phyloP scores from a whole-genome alignment of 2,113 vertebrate genomes.

The Myrmecophaga tridactyla region DNA sequence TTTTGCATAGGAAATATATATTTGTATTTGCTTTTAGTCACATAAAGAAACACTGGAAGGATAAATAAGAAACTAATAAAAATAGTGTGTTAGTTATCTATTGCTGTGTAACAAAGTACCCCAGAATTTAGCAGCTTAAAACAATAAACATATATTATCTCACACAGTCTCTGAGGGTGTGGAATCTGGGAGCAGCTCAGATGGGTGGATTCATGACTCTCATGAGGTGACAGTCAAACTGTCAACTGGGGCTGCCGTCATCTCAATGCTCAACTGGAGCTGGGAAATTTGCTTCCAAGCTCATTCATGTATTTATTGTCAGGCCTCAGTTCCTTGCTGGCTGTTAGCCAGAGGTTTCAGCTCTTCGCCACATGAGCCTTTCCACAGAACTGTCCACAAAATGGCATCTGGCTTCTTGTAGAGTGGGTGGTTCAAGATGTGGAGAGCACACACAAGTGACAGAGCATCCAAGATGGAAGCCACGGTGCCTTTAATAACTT shows the following conservation, averaged over 20 bases:
- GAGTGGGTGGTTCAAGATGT: background rate
- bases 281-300: no score
- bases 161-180: background rate
- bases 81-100: background rate
- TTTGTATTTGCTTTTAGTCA: conserved; percentile 4
- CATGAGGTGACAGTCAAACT: background rate
- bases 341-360: background rate
- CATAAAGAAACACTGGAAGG: background rate
- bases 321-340: background rate
- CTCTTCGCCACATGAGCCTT: background rate
- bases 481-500: background rate
- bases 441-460: background rate
- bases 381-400: background rate
- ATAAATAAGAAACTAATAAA: background rate
- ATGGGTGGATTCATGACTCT: background rate
- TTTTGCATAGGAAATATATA: background rate
- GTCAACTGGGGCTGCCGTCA: background rate
- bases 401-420: background rate
- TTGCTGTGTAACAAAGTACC: background rate
- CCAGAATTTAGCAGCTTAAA: background rate
- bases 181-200: background rate
- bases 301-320: background rate
- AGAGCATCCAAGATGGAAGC: background rate
- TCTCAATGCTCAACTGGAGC: background rate
- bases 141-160: background rate